Evolutionary conservation across 1,140 invertebrate species (phyloP).

Genomic region (Teleopsis dalmanni): DNA sequence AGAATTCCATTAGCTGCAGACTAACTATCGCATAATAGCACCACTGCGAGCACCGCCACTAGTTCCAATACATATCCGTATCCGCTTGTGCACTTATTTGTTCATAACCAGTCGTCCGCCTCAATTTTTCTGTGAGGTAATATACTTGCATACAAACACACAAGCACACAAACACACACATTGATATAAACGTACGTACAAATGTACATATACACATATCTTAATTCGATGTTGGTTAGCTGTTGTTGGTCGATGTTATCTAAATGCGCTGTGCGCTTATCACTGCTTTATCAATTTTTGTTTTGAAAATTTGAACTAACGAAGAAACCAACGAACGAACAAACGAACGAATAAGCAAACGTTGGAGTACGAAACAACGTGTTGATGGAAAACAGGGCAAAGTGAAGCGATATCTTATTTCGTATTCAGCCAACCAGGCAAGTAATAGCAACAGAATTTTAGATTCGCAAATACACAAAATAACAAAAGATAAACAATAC

Average conservation of each 20-base stretch:
- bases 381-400: too few species aligned
- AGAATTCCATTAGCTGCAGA: conserved; percentile 45
- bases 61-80: not conserved
- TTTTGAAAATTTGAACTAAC: too few species aligned
- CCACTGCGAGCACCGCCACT: conserved; percentile 18
- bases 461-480: too few species aligned
- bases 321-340: too few species aligned
- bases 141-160: not conserved
- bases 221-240: conserved; percentile 25
- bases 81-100: not conserved
- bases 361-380: too few species aligned
- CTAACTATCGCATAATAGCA: conserved; percentile 40
- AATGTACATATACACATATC: conserved; percentile 7
- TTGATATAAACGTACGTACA: not conserved
- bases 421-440: too few species aligned
- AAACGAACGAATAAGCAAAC: too few species aligned
- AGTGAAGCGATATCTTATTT: too few species aligned
- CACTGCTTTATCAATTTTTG: conserved; percentile 45
- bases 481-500: too few species aligned
- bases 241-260: conserved; percentile 36
- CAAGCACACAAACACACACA: not conserved
- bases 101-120: not conserved
- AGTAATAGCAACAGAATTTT: too few species aligned
- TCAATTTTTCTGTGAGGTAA: conserved; percentile 6
- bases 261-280: conserved; percentile 42